Percentiles rank a stretch among this genome's conserved stretches.
Evolutionary conservation across 2,888 invertebrate species (phyloP).

Genomic region (Drosophila tripunctata): DNA sequence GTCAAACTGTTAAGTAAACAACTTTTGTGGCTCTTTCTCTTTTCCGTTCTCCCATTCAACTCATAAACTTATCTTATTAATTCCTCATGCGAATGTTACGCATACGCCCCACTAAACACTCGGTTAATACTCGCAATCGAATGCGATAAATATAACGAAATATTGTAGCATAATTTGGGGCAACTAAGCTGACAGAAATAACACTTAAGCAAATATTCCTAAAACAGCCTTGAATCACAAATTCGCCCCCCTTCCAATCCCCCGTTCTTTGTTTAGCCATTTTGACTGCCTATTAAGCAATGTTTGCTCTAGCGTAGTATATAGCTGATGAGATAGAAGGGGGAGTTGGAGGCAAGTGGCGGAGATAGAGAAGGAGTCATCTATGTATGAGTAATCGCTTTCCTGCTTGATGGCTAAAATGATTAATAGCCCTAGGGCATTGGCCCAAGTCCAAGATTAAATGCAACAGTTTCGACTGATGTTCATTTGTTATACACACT

Average conservation of each 20-base stretch:
- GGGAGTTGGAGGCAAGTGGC: neutral
- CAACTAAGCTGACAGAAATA: conserved; percentile 79
- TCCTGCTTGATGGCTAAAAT: conserved; percentile 75
- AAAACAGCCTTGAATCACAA: conserved; percentile 52
- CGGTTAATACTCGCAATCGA: conserved; percentile 77
- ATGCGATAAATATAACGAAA: conserved; percentile 75
- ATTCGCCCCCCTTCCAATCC: conserved; percentile 8
- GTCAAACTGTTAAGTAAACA: conserved; percentile 81
- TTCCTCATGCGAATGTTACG: conserved; percentile 35
- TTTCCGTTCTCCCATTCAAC: conserved; percentile 17
- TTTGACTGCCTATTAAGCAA: conserved; percentile 66
- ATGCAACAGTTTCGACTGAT: conserved; percentile 73
- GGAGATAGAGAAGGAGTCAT: conserved; percentile 32
- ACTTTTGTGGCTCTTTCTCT: conserved; percentile 49
- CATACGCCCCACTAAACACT: conserved; percentile 63
- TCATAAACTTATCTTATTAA: conserved; percentile 77
- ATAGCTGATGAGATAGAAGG: neutral
- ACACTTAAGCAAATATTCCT: conserved; percentile 77
- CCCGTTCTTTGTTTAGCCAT: conserved; percentile 52
- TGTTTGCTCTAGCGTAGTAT: conserved; percentile 62
- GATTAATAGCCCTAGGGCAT: conserved; percentile 67
- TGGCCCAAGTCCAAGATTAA: conserved; percentile 75
- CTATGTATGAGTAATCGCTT: conserved; percentile 77
- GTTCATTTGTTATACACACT: conserved; percentile 70
- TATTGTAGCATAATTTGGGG: conserved; percentile 74